Percentiles rank a stretch among this genome's conserved stretches.
Evolutionary conservation across 2,888 invertebrate species (phyloP).

Genomic region (Eledone cirrhosa): DNA sequence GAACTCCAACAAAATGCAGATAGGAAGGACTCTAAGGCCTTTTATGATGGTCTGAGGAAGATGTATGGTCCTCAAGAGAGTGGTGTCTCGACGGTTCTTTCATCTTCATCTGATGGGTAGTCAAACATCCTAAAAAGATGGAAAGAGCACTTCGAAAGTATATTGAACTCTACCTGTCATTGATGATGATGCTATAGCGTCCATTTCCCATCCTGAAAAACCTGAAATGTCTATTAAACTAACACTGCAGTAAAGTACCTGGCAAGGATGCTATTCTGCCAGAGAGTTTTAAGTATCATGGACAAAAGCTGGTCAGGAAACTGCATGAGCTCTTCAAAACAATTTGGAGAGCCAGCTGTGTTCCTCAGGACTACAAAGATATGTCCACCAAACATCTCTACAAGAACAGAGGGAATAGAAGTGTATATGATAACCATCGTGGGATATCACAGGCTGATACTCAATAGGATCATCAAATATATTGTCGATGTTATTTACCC

Average conservation of each 20-base stretch:
- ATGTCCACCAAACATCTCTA: not conserved
- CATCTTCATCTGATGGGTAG: not conserved
- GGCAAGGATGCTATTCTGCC: not conserved
- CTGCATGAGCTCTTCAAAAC: not conserved
- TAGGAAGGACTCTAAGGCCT: not conserved
- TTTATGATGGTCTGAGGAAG: not conserved
- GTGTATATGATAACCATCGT: not conserved
- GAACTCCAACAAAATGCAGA: too few species aligned
- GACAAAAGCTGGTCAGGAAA: not conserved
- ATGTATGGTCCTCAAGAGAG: not conserved
- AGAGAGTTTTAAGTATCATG: constrained; percentile 5
- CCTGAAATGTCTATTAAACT: not conserved
- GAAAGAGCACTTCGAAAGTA: too few species aligned
- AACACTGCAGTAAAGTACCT: not conserved
- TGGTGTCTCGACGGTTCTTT: not conserved
- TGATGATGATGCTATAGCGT: not conserved
- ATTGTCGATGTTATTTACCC: not conserved
- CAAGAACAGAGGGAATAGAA: not conserved
- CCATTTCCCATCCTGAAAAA: not conserved
- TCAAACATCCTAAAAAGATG: not conserved
- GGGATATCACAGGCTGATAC: not conserved
- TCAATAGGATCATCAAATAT: too few species aligned
- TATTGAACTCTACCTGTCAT: not conserved
- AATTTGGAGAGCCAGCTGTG: not conserved
- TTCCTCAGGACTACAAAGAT: not conserved